Base-by-base conservation (phyloP, 1,140 invertebrate genomes). In the Coptotermes formosanus region DNA sequence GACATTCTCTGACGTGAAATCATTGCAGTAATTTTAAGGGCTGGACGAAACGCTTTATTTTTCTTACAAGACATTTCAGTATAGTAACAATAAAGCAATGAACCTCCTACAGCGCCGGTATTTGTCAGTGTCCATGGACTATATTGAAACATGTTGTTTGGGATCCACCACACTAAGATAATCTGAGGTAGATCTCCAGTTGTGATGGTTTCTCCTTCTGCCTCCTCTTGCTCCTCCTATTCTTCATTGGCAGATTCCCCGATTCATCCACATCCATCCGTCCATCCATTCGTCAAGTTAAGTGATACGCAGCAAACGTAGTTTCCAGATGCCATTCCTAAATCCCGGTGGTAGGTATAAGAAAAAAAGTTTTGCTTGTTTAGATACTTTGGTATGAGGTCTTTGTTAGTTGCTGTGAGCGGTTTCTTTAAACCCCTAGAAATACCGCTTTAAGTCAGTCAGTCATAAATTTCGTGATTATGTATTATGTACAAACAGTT, bases 21-120 rank as follows among this genome's bases (percentile, higher is more conserved):
- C 64, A 75, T 75, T 75, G n/a, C 64, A 75, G 64, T 25, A 75
- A 75, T 75, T 75, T 75, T n/a, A 75, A 75, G 64, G 64, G 64
- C 0, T 75, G 64, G 64, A n/a, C 64, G 7, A 75, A 75, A 75
- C 64, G n/a, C n/a, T 75, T 75, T 21, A 9, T 55, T 55, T 55
- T 55, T 55, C 11, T 55, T 75, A 75, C 25, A n/a, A 75, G 64
- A n/a, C 9, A 75, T 75, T 75, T 30, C 64, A 75, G 64, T 75
- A 30, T 30, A 11, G n/a, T 75, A 75, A 75, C 64, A 75, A 75
- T 75, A 14, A 30, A 75, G 64, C n/a, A 75, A 75, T 75, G 64
- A 30, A 75, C 64, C 64, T 75, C 64, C 64, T 30, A 75, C 64
- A n/a, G 64, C 2, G 64, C 64, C n/a, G 11, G n/a, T 75, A 75